These are phyloP conservation scores for Oligia strigilis DNA, from an alignment of 2,888 invertebrate genomes.

Conservation along the genomic window DNA sequence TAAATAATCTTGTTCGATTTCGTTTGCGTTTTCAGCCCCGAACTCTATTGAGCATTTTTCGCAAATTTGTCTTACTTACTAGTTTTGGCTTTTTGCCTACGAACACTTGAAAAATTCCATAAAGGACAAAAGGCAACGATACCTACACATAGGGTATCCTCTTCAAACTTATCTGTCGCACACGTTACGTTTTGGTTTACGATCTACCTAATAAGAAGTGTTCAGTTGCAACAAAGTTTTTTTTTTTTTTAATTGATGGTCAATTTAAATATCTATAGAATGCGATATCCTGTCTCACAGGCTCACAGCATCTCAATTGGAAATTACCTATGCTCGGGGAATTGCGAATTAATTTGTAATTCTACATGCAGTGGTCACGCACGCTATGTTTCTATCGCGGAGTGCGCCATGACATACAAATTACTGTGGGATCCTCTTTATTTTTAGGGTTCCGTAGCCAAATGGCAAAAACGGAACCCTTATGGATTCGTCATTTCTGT, in stretches of 20 bases:
- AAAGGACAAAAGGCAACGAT: neutral
- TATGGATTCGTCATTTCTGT: too few relatives aligned
- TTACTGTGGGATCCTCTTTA: constrained; percentile 47
- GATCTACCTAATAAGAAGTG: neutral
- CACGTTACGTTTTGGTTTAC: neutral
- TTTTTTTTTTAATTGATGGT: neutral
- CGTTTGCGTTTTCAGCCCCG: too few relatives aligned
- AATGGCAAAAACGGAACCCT: too few relatives aligned
- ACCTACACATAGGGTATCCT: neutral
- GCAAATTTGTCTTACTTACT: neutral
- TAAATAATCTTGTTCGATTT: too few relatives aligned
- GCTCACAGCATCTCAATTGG: constrained; percentile 49
- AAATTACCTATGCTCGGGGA: constrained; percentile 36
- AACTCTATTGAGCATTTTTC: neutral
- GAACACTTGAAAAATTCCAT: neutral
- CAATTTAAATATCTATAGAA: constrained; percentile 3
- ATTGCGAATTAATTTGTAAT: constrained; percentile 52
- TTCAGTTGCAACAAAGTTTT: neutral
- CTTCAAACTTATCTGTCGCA: too few relatives aligned
- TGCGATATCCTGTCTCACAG: constrained; percentile 21
- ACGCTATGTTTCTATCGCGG: constrained; percentile 26
- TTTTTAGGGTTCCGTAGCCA: neutral
- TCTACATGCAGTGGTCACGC: constrained; percentile 35
- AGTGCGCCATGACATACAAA: constrained; percentile 44
- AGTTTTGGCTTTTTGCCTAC: neutral